Evolutionary conservation across 1,140 invertebrate genomes (phyloP).

Genomic region (Caenorhabditis tropicalis): DNA sequence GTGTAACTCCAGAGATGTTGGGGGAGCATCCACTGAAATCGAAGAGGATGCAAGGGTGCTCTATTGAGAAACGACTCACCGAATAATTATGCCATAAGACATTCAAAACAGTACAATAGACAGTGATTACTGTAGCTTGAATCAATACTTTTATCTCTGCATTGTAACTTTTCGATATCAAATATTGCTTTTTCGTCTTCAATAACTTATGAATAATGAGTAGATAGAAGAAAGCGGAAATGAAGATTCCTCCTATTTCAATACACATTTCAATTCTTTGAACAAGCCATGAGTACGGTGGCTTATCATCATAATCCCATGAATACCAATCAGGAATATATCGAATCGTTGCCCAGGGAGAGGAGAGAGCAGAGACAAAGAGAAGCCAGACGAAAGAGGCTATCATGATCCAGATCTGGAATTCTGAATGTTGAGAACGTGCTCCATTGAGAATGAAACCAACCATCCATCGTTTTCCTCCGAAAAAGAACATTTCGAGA

Average conservation of each 20-base stretch:
- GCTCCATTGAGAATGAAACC: too few relatives aligned
- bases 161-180: conserved; percentile 46
- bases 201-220: conserved; percentile 56
- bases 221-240: conserved; percentile 60
- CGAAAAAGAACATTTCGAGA: conserved; percentile 56
- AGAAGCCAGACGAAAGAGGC: conserved; percentile 43
- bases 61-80: conserved; percentile 24
- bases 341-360: conserved; percentile 59
- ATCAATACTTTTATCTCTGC: conserved; percentile 63
- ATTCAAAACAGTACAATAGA: conserved; percentile 64
- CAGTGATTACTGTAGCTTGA: conserved; percentile 62
- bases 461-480: conserved; percentile 52
- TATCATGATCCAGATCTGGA: conserved; percentile 56
- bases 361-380: conserved; percentile 52
- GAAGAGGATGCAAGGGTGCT: neutral
- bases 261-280: conserved; percentile 61
- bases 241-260: conserved; percentile 62
- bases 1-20: conserved; percentile 57
- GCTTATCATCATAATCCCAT: conserved; percentile 60
- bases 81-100: conserved; percentile 63
- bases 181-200: conserved; percentile 54
- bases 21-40: conserved; percentile 55
- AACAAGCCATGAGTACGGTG: conserved; percentile 52
- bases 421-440: too few relatives aligned
- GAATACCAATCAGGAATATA: conserved; percentile 61